phyloP scores from a whole-genome alignment of 2,113 vertebrate genomes.

The Merops nubicus region DNA sequence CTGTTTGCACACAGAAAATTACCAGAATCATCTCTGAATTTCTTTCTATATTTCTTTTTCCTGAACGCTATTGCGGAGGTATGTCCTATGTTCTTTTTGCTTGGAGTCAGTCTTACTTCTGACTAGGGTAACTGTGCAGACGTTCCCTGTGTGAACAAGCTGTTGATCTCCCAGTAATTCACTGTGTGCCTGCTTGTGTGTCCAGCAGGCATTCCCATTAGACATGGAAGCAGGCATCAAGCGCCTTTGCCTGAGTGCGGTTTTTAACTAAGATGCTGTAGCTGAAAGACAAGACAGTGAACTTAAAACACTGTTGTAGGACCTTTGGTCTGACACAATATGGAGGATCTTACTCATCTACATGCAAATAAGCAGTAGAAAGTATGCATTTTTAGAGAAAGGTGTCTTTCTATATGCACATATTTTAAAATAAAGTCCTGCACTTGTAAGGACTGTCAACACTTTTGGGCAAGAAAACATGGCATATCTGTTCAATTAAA shows the following conservation, averaged over 20 bases:
- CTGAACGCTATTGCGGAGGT: not conserved
- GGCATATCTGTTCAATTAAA: not conserved
- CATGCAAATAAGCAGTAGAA: not conserved
- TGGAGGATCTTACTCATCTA: not conserved
- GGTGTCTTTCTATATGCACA: not conserved
- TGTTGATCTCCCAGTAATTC: not conserved
- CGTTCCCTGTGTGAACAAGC: not conserved
- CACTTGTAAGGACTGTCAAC: not conserved
- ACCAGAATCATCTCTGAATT: not conserved
- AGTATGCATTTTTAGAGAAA: not conserved
- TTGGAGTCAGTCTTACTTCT: not conserved
- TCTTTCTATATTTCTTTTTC: not conserved
- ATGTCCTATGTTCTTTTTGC: not conserved
- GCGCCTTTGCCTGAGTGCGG: not conserved
- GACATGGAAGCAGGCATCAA: not conserved
- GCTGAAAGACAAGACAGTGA: not conserved
- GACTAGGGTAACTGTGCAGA: not conserved
- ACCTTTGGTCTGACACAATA: not conserved
- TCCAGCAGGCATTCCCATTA: not conserved
- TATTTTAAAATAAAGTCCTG: not conserved
- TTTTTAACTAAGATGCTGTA: not conserved
- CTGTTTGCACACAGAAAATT: not conserved
- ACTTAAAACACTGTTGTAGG: not conserved
- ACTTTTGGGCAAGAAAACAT: not conserved
- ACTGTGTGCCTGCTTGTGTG: not conserved